Conservation (phyloP, 2,797 vertebrate species). For the Onychomys torridus region DNA sequence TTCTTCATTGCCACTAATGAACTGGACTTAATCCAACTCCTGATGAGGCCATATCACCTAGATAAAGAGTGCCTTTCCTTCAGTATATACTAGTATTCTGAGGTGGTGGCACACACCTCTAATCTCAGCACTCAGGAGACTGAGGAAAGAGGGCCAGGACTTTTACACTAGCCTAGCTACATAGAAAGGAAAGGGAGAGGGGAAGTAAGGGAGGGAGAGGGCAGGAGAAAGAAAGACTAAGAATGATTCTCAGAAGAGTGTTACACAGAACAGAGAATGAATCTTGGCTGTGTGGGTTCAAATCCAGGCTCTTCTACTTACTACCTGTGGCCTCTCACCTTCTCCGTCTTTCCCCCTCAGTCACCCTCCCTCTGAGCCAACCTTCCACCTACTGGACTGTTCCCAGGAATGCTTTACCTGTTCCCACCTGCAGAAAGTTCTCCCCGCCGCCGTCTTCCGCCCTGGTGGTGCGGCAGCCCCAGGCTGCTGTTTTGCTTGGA, state of each 20-base stretch:
- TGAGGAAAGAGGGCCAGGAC: neutral
- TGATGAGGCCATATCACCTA: neutral
- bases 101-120: neutral
- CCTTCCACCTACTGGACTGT: neutral
- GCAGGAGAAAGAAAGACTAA: neutral
- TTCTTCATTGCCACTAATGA: neutral
- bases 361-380: neutral
- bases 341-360: neutral
- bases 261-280: neutral
- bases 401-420: neutral
- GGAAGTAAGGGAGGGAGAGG: neutral
- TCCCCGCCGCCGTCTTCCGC: neutral
- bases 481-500: neutral
- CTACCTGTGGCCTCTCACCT: neutral
- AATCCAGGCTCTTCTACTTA: neutral
- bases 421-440: neutral
- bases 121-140: neutral
- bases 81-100: neutral
- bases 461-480: neutral
- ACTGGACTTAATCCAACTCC: constrained; percentile 23
- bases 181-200: neutral
- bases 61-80: neutral
- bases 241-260: neutral
- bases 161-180: neutral
- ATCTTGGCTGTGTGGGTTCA: neutral